Evolutionary conservation across 2,113 vertebrate genomes (phyloP).

Genomic region (Pituophis catenifer): DNA sequence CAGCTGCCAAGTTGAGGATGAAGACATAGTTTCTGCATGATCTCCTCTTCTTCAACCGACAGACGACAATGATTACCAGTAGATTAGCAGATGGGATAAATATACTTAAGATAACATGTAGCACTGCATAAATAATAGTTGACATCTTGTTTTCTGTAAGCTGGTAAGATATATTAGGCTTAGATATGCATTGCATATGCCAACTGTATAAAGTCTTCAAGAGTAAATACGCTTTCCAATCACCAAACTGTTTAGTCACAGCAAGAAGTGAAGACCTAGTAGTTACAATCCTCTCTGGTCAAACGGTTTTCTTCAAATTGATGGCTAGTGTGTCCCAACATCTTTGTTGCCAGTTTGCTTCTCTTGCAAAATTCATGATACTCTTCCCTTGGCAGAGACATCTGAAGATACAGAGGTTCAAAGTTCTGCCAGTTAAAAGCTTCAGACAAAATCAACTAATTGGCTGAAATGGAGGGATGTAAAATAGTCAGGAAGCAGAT

Average conservation of each 20-base stretch:
- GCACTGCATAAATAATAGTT: conserved; percentile 4
- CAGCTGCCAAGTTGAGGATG: conserved; percentile 51
- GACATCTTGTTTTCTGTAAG: conserved; percentile 34
- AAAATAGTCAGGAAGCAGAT: neutral
- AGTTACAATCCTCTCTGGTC: neutral
- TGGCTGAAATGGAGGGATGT: neutral
- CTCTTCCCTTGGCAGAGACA: neutral
- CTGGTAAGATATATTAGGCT: neutral
- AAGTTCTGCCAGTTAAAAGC: neutral
- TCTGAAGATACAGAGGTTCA: neutral
- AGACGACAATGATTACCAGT: conserved; percentile 42
- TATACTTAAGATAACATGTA: conserved; percentile 43
- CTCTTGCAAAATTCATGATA: neutral
- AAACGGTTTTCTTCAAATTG: neutral
- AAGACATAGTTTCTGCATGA: conserved; percentile 43
- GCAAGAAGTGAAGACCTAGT: neutral
- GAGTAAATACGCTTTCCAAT: neutral
- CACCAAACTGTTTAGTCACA: neutral
- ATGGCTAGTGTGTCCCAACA: neutral
- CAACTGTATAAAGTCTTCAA: neutral
- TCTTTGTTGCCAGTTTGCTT: neutral
- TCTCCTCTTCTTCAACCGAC: conserved; percentile 44
- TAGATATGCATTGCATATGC: neutral
- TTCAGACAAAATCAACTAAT: neutral
- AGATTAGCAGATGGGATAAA: conserved; percentile 43